These are phyloP conservation scores for Eupelmus urozonus DNA, from an alignment of 2,888 invertebrate genomes.

Conservation along the genomic window DNA sequence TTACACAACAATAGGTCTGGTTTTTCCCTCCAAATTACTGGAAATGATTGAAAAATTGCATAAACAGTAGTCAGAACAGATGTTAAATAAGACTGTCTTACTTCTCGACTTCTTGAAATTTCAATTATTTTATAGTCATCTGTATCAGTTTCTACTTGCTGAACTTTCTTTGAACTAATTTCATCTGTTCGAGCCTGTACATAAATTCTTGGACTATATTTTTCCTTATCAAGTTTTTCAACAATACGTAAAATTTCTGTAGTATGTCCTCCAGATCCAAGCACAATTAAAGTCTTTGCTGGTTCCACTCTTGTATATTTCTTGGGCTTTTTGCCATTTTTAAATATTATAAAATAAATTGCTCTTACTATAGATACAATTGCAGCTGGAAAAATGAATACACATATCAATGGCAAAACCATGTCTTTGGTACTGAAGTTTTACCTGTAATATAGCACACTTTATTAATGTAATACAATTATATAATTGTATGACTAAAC, in stretches of 20 bases:
- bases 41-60: conserved; percentile 84
- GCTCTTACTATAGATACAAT: conserved; percentile 60
- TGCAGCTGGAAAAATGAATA: conserved; percentile 53
- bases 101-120: conserved; percentile 91
- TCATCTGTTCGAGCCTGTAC: conserved; percentile 88
- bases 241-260: conserved; percentile 92
- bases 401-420: conserved; percentile 57
- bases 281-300: conserved; percentile 81
- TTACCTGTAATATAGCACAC: conserved; percentile 47
- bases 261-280: conserved; percentile 95
- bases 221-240: conserved; percentile 80
- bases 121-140: conserved; percentile 78
- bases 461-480: background rate
- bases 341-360: conserved; percentile 64
- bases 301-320: conserved; percentile 37
- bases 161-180: conserved; percentile 86
- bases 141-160: conserved; percentile 77
- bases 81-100: conserved; percentile 90
- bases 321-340: conserved; percentile 56
- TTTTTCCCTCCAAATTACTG: conserved; percentile 82
- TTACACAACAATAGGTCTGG: conserved; percentile 94
- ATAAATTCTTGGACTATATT: conserved; percentile 87
- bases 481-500: background rate
- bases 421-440: conserved; percentile 35
- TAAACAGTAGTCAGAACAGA: conserved; percentile 88